Evolutionary conservation across 1,140 invertebrate species (phyloP), one percentile per base, ranked within the genome.

Genomic region (Atta texana): DNA sequence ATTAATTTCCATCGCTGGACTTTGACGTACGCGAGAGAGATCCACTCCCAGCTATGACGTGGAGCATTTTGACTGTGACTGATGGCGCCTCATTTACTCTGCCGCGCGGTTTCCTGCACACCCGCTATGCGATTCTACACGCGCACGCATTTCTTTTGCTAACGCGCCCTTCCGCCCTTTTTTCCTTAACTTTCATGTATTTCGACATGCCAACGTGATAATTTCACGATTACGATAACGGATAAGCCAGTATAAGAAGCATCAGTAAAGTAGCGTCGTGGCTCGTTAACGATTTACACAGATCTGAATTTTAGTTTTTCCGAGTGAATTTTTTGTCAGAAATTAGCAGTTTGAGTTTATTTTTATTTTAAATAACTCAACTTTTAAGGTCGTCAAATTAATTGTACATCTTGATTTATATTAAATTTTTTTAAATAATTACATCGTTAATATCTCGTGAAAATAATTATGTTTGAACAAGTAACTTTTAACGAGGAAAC

Each of bases 11-110:
- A 89, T 87, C 69, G 84, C 12, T 57, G 88, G 76, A 64, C 77
- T 89, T 90, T 90, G 88, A 90, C 84, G 88, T 81, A 82, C 86
- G 72, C 71, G 88, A 82, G 61, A 87, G 82, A 89, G 69, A 84
- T 84, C 80, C 87, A 61, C 75, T 86, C 77, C 76, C 51, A 74
- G 66, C 81, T 76, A 78, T 75, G 80, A 86, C 81, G 84, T 61
- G 88, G 51, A 61, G 64, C 55, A 82, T 90, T 87, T 87, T 82
- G 88, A 89, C 86, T 88, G 85, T 89, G 89, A 89, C 89, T 59
- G 85, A 90, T 82, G 71, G 64, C 88, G 69, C 86, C 88, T 90
- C 89, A 89, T 90, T 89, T 82, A 89, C 55, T 85, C 63, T 53
- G 49, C 53, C 76, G 61, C 61, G 64, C 64, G 39, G 64, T 77